phyloP scores from a whole-genome alignment of 2,113 vertebrate species.

The Paraplagusia blochii region DNA sequence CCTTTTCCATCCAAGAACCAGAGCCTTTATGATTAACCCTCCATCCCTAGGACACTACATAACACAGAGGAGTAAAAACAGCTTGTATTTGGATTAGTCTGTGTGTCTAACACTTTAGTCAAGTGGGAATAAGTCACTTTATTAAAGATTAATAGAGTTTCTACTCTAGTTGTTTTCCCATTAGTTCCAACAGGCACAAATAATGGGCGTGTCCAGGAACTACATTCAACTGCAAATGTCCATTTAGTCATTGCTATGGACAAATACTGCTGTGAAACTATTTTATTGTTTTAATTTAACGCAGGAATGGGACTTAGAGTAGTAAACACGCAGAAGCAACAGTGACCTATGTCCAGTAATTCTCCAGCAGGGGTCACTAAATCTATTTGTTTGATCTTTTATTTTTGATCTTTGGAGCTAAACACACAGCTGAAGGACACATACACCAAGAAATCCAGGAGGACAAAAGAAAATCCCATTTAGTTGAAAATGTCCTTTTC shows the following conservation, averaged over 20 bases:
- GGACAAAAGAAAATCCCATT: too few species aligned
- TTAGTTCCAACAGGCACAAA: not conserved
- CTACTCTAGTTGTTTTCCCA: not conserved
- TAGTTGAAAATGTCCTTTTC: conserved; percentile 42
- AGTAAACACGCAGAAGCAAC: too few species aligned
- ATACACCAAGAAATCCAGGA: too few species aligned
- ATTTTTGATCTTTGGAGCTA: too few species aligned
- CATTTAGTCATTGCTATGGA: too few species aligned
- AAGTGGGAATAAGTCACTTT: conserved; percentile 35
- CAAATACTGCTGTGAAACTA: not conserved
- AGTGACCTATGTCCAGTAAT: too few species aligned
- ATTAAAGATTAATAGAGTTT: conserved; percentile 39
- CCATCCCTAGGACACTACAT: conserved; percentile 45
- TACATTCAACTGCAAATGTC: not conserved
- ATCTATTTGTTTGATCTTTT: too few species aligned
- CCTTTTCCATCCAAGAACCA: conserved; percentile 47
- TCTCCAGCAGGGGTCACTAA: too few species aligned
- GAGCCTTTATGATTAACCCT: conserved; percentile 63
- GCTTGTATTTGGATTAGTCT: conserved; percentile 37
- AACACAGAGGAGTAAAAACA: conserved; percentile 49
- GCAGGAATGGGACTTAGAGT: too few species aligned
- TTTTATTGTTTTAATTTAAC: too few species aligned
- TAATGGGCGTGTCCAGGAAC: not conserved
- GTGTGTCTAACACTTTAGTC: conserved; percentile 31
- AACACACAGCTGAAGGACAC: too few species aligned